Base-by-base conservation (phyloP, 2,113 vertebrate genomes). In the Ursus arctos region DNA sequence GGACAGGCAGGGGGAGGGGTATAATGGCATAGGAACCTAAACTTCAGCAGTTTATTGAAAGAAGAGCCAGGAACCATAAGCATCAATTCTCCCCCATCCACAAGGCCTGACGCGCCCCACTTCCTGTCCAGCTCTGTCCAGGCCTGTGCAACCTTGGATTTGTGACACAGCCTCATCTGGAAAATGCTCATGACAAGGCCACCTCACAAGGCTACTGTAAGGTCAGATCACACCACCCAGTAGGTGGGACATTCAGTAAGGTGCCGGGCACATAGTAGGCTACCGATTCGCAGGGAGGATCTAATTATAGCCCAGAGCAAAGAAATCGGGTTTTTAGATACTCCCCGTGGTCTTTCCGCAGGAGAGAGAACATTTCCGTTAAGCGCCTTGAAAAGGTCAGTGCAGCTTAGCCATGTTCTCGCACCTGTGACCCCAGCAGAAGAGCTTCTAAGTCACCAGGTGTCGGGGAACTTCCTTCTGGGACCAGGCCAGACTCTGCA, bases 261-360 rank as follows among this genome's bases (percentile, higher is more conserved):
- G 40, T 67, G 15, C 82, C 15, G 1, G 57, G 31, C 36, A 21
- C 33, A 15, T 53, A 57, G 53, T 26, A 55, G 77, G 57, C 31
- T 53, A 36, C 11, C 0, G 0, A 19, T 91, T 76, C 31, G 28
- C 53, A 80, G 67, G 57, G 63, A 71, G 31, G 31, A 65, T 59
- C 79, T 82, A 55, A 59, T 79, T 96, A 21, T 13, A 83, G 55
- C 76, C 59, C 51, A 69, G 76, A 94, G 69, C 80, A 87, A 76
- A 96, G 79, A 63, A 87, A 26, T 6, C 31, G 13, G 31, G 7
- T 88, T 88, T 94, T 92, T 85, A 77, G 57, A 61, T 80, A 26
- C 71, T 59, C 77, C 43, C 53, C 71, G 3, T 65, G 88, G 21
- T 67, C 15, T 69, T 8, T 82, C 69, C 79, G 81, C 47, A 77